A percentile compares a stretch with the other conserved stretches of the same genome.
phyloP scores from a whole-genome alignment of 2,797 vertebrate genomes.

The Manis pentadactyla region DNA sequence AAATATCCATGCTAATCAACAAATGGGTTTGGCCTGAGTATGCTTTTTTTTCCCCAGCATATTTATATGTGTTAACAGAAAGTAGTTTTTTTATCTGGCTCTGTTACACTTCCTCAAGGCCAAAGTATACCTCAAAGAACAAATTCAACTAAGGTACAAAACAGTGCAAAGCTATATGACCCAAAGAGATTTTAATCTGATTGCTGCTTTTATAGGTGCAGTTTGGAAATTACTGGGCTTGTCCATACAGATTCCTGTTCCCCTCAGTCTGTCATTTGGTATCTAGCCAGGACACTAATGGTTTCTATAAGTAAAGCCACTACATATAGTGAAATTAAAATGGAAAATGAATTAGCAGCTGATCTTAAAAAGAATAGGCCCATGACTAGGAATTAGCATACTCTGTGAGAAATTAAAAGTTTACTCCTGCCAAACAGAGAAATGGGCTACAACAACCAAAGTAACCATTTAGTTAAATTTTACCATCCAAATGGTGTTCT shows the following conservation, averaged over 20 bases:
- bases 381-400: slow-evolving; percentile 13
- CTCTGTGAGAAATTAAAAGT: slow-evolving; percentile 36
- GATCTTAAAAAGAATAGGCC: slow-evolving; percentile 26
- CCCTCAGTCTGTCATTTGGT: slow-evolving; percentile 42
- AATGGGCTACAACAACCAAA: slow-evolving; percentile 10
- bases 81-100: slow-evolving; percentile 42
- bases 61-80: slow-evolving; percentile 25
- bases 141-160: slow-evolving; percentile 50
- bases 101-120: slow-evolving; percentile 47
- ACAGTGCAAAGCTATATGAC: background rate
- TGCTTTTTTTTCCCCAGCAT: background rate
- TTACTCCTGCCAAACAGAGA: slow-evolving; percentile 6
- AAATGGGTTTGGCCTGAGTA: background rate
- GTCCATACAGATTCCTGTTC: background rate
- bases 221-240: slow-evolving; percentile 40
- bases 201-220: background rate
- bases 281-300: slow-evolving; percentile 54
- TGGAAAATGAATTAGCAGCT: slow-evolving; percentile 63
- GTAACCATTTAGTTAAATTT: slow-evolving; percentile 6
- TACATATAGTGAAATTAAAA: slow-evolving; percentile 64
- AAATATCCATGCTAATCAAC: slow-evolving; percentile 30
- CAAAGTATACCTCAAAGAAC: slow-evolving; percentile 57
- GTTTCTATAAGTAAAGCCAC: slow-evolving; percentile 62
- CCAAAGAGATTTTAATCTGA: slow-evolving; percentile 3
- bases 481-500: slow-evolving; percentile 93